phyloP scores from a whole-genome alignment of 2,888 invertebrate species.

The Apoda limacodes region DNA sequence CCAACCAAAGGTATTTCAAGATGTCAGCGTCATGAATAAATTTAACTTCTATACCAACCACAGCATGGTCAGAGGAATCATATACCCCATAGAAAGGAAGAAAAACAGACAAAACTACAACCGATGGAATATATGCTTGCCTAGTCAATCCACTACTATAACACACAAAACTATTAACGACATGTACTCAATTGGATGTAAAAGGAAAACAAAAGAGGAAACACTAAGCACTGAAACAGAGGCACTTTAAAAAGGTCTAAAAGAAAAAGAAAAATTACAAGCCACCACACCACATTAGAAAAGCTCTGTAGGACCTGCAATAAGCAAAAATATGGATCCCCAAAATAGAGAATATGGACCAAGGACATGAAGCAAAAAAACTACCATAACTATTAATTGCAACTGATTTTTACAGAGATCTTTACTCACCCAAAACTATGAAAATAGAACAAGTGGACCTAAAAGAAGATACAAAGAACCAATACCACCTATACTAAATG shows the following conservation, averaged over 20 bases:
- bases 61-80: neutral
- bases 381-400: slow-evolving; percentile 2
- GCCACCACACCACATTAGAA: neutral
- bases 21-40: neutral
- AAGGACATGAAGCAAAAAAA: slow-evolving; percentile 1
- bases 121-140: too few relatives aligned
- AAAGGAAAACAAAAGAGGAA: too few relatives aligned
- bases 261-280: neutral
- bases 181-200: too few relatives aligned
- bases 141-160: too few relatives aligned
- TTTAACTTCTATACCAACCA: neutral
- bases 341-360: slow-evolving; percentile 2
- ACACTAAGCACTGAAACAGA: too few relatives aligned
- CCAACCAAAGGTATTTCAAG: neutral
- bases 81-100: neutral
- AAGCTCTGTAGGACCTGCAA: slow-evolving; percentile 1
- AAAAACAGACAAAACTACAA: neutral
- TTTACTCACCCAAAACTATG: neutral
- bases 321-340: slow-evolving; percentile 4
- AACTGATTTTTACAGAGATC: slow-evolving; percentile 3
- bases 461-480: slow-evolving; percentile 1
- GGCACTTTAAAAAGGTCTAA: neutral
- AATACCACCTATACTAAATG: neutral
- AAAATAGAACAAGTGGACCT: neutral
- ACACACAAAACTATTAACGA: too few relatives aligned